Percentiles rank a stretch among this genome's conserved stretches.
Evolutionary conservation across 2,113 vertebrate species (phyloP).

Genomic region (Otolemur garnettii): DNA sequence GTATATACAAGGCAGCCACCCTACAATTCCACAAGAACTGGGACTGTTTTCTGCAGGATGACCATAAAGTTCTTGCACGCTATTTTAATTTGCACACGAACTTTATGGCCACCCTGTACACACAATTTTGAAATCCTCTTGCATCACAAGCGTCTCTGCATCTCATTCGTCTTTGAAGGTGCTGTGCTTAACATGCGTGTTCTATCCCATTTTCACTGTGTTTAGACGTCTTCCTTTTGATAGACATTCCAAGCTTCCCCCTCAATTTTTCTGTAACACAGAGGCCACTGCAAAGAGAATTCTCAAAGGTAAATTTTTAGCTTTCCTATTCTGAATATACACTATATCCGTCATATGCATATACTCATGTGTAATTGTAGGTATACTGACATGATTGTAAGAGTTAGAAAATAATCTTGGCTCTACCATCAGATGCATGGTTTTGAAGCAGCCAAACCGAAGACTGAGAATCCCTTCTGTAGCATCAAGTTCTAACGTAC

Average conservation of each 20-base stretch:
- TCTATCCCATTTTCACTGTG: background rate
- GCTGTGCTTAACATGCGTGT: background rate
- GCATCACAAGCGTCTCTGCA: background rate
- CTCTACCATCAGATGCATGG: background rate
- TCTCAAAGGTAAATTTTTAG: background rate
- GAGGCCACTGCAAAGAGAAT: background rate
- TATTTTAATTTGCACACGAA: too few species aligned
- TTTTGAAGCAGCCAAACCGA: background rate
- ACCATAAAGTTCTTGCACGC: too few species aligned
- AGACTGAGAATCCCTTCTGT: background rate
- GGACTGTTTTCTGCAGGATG: background rate
- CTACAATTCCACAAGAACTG: background rate
- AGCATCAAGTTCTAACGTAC: background rate
- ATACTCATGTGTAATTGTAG: background rate
- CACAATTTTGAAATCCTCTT: background rate
- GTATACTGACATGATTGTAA: background rate
- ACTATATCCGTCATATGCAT: background rate
- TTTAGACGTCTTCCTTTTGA: background rate
- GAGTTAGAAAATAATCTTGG: background rate
- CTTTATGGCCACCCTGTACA: too few species aligned
- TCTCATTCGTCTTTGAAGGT: conserved; percentile 18
- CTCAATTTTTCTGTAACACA: background rate
- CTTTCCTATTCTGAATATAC: background rate
- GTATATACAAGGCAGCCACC: background rate
- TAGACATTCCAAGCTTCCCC: background rate